These are phyloP conservation scores for Cygnus atratus DNA, from an alignment of 2,113 vertebrate species.

Conservation along the genomic window DNA sequence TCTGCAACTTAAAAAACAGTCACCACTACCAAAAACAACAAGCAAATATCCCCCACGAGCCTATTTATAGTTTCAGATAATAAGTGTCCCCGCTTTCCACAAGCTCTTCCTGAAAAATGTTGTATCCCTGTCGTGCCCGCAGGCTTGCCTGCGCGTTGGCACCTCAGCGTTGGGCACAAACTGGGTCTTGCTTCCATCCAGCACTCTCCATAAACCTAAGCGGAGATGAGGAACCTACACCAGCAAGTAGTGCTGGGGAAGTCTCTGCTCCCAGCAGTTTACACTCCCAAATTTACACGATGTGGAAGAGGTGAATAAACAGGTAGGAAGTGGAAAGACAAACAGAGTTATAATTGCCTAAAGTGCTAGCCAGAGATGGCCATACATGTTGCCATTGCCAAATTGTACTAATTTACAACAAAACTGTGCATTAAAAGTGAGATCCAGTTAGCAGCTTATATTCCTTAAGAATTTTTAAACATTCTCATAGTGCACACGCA, in stretches of 20 bases:
- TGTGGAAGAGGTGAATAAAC: background rate
- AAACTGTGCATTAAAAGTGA: background rate
- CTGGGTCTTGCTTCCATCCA: background rate
- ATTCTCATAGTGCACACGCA: background rate
- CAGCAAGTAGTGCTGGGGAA: background rate
- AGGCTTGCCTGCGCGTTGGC: rapidly evolving
- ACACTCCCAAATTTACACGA: background rate
- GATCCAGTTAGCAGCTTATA: background rate
- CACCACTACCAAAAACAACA: background rate
- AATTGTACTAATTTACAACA: background rate
- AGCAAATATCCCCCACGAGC: background rate
- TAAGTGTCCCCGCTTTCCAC: rapidly evolving
- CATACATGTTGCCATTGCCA: background rate
- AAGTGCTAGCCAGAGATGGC: background rate
- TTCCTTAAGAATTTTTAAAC: background rate
- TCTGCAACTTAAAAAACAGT: background rate
- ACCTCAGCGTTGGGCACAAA: rapidly evolving
- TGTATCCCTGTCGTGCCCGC: background rate
- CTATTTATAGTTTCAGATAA: background rate
- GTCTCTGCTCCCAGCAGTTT: background rate
- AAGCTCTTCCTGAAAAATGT: background rate
- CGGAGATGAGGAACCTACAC: background rate
- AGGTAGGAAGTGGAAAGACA: background rate
- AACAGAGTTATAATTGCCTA: background rate
- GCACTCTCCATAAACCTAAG: background rate